phyloP scores from a whole-genome alignment of 1,140 invertebrate species.

The Riptortus pedestris region DNA sequence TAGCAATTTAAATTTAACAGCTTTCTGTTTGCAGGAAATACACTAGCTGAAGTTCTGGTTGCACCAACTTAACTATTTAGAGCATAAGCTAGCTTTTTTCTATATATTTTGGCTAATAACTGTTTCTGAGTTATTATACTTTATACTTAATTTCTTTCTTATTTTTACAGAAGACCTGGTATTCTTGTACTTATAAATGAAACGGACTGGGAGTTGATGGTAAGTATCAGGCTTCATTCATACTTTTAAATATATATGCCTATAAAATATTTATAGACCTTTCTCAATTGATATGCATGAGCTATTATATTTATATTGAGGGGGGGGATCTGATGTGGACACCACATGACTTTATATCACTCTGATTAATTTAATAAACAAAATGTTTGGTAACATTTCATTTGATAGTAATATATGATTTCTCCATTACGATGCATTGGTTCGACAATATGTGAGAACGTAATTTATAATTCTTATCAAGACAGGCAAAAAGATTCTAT shows the following conservation, averaged over 20 bases:
- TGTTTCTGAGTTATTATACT: neutral
- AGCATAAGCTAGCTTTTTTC: neutral
- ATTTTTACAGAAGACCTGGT: constrained; percentile 63
- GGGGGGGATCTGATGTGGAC: neutral
- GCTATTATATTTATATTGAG: neutral
- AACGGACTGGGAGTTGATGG: constrained; percentile 81
- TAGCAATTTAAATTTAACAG: neutral
- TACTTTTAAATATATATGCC: neutral
- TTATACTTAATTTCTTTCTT: constrained; percentile 29
- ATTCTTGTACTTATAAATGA: constrained; percentile 89
- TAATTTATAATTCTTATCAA: too few relatives aligned
- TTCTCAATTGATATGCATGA: neutral
- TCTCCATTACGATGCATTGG: too few relatives aligned
- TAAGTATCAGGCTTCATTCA: constrained; percentile 37
- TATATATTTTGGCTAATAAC: neutral
- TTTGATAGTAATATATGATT: too few relatives aligned
- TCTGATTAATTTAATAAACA: neutral
- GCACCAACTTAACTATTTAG: neutral
- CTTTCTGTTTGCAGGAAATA: neutral
- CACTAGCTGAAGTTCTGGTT: neutral
- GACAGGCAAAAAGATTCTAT: too few relatives aligned
- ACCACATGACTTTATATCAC: neutral
- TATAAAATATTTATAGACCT: neutral
- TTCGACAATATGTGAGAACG: too few relatives aligned
- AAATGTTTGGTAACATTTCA: too few relatives aligned